Evolutionary conservation across 2,113 vertebrate genomes (phyloP).

Genomic region (Caretta caretta): DNA sequence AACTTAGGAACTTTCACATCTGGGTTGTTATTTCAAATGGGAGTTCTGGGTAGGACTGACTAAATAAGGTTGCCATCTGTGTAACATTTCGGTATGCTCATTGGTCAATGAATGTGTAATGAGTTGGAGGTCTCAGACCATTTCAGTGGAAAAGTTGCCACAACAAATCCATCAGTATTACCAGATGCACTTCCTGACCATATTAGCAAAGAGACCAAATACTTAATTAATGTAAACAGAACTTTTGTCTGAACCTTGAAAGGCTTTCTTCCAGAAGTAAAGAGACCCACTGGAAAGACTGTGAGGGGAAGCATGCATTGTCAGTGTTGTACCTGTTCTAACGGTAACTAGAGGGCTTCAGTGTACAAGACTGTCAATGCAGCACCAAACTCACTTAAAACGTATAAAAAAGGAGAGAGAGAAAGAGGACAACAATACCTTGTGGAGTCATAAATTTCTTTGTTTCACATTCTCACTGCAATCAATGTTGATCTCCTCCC

Average conservation of each 20-base stretch:
- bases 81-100: neutral
- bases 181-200: neutral
- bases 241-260: neutral
- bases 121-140: neutral
- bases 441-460: neutral
- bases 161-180: neutral
- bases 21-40: neutral
- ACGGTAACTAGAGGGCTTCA: neutral
- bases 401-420: neutral
- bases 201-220: neutral
- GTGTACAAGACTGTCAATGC: neutral
- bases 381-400: conserved; percentile 57
- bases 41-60: neutral
- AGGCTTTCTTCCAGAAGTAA: neutral
- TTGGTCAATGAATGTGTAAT: neutral
- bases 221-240: neutral
- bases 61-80: conserved; percentile 10
- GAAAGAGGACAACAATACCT: neutral
- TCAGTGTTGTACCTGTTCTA: neutral
- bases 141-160: conserved; percentile 6
- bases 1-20: neutral
- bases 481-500: neutral
- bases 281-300: conserved; percentile 23
- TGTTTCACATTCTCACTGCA: neutral
- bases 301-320: neutral